These are phyloP conservation scores for Oncorhynchus mykiss DNA, from an alignment of 2,113 vertebrate species.

Conservation along the genomic window DNA sequence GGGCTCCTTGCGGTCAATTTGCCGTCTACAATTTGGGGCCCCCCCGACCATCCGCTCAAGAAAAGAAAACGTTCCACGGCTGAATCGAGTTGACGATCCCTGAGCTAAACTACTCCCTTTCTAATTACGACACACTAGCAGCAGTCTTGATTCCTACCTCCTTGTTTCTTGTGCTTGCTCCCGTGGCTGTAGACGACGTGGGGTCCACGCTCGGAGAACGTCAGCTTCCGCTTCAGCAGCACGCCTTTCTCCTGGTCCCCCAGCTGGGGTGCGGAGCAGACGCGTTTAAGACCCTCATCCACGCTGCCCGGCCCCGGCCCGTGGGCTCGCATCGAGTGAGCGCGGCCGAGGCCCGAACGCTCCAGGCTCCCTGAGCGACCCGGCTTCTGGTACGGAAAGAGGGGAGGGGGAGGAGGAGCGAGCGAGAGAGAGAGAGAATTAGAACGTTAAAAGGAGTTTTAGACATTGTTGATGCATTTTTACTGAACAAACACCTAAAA, in stretches of 20 bases:
- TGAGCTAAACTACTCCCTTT: too few species aligned
- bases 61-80: too few species aligned
- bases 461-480: too few species aligned
- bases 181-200: slow-evolving; percentile 70
- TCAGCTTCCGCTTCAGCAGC: slow-evolving; percentile 90
- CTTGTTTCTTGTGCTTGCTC: slow-evolving; percentile 89
- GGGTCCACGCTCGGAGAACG: slow-evolving; percentile 78
- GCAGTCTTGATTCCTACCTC: slow-evolving; percentile 20
- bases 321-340: slow-evolving; percentile 77
- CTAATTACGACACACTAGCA: too few species aligned
- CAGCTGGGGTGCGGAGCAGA: slow-evolving; percentile 87
- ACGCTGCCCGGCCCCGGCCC: slow-evolving; percentile 36
- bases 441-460: neutral
- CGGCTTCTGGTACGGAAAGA: slow-evolving; percentile 63
- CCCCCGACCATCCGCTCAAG: too few species aligned
- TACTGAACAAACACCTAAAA: too few species aligned
- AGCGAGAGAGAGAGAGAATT: neutral
- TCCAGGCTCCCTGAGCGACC: slow-evolving; percentile 66
- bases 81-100: too few species aligned
- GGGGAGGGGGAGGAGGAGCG: neutral
- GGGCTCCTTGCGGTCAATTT: too few species aligned
- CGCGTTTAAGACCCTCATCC: slow-evolving; percentile 86
- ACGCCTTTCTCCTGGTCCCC: slow-evolving; percentile 80
- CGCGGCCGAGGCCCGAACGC: slow-evolving; percentile 73
- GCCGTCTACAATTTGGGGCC: too few species aligned